These are phyloP conservation scores for Hermaeophaga mercurialis DNA, from an alignment of 2,888 invertebrate species.

Conservation along the genomic window DNA sequence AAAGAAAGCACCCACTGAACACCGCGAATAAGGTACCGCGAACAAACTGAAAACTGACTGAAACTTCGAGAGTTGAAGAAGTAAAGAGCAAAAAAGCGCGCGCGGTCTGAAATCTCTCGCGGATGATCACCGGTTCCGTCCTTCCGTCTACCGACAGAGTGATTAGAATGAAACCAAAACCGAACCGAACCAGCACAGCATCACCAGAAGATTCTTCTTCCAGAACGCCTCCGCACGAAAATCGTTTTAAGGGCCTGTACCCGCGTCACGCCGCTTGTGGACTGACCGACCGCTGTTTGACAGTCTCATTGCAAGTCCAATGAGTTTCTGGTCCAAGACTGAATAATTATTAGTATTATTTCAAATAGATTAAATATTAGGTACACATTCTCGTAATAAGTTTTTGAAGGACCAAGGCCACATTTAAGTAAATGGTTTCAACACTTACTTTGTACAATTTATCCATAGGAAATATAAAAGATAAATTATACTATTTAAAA, in stretches of 20 bases:
- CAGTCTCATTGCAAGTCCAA: too few species aligned
- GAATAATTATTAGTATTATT: too few species aligned
- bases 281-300: too few species aligned
- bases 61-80: constrained; percentile 4
- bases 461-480: too few species aligned
- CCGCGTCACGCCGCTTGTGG: not conserved
- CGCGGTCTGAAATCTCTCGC: not conserved
- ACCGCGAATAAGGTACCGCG: constrained; percentile 7
- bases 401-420: too few species aligned
- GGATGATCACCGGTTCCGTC: constrained; percentile 5
- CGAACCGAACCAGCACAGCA: constrained; percentile 21
- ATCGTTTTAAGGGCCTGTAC: constrained; percentile 19
- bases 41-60: constrained; percentile 3
- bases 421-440: too few species aligned
- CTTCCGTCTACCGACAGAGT: constrained; percentile 14
- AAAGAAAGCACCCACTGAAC: not conserved
- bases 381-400: too few species aligned
- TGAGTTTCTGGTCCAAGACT: too few species aligned
- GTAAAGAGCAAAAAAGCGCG: constrained; percentile 3
- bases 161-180: constrained; percentile 29
- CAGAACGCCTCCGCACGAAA: constrained; percentile 27
- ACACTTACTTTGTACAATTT: too few species aligned
- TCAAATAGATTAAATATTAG: too few species aligned
- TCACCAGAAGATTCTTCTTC: constrained; percentile 22
- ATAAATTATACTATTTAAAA: too few species aligned